Conservation (phyloP, 92 coral and sea anemone species). For the Siderastrea radians region DNA sequence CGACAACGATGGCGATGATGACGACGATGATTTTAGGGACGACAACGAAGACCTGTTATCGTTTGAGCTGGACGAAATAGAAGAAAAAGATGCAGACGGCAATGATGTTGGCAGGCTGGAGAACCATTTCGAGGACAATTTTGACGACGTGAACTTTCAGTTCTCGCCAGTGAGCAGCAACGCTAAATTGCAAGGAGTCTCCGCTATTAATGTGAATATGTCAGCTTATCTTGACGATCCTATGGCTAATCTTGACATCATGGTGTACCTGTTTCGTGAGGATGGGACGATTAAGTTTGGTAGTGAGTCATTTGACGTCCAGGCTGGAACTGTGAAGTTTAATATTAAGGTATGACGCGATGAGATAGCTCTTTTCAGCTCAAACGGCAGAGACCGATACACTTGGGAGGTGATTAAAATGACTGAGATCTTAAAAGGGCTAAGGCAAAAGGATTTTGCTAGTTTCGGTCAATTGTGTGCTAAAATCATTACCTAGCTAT, state of each 20-base stretch:
- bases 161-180: conserved; percentile 1
- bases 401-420: too few relatives aligned
- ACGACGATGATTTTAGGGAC: conserved; percentile 23
- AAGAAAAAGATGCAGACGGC: conserved; percentile 40
- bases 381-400: too few relatives aligned
- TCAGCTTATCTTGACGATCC: conserved; percentile 14
- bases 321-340: conserved; percentile 40
- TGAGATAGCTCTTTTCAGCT: too few relatives aligned
- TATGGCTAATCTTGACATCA: conserved; percentile 21
- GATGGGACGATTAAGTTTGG: conserved; percentile 25
- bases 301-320: conserved; percentile 26
- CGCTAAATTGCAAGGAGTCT: not conserved
- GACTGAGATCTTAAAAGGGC: too few relatives aligned
- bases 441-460: too few relatives aligned
- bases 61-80: conserved; percentile 22
- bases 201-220: conserved; percentile 17
- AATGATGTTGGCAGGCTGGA: conserved; percentile 14
- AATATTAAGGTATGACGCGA: conserved; percentile 23
- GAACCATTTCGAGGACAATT: conserved; percentile 21
- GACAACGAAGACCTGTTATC: conserved; percentile 31
- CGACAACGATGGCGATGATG: not conserved
- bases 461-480: too few relatives aligned
- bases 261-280: conserved; percentile 36
- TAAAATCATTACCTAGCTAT: too few relatives aligned
- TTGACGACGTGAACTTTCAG: conserved; percentile 11